These are phyloP conservation scores for Plebejus anna DNA, from an alignment of 2,888 invertebrate genomes.

Conservation along the genomic window DNA sequence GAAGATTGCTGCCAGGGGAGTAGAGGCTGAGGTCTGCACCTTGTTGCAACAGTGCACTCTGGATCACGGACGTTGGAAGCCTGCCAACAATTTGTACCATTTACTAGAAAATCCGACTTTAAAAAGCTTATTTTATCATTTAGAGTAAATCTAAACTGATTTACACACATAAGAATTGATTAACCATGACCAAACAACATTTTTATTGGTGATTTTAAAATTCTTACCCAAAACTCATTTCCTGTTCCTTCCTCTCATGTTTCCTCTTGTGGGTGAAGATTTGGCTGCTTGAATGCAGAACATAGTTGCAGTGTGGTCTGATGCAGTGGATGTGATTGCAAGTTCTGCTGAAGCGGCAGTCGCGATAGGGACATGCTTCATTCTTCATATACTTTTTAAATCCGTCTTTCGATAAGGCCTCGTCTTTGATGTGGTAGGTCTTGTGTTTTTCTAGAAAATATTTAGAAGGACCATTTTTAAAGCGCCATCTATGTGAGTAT, in stretches of 20 bases:
- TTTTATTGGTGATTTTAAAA: slow-evolving; percentile 40
- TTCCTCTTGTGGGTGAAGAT: slow-evolving; percentile 98
- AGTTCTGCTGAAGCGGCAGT: slow-evolving; percentile 95
- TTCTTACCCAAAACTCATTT: slow-evolving; percentile 90
- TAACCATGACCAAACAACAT: too few species aligned
- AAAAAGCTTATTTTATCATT: slow-evolving; percentile 40
- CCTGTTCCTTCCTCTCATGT: slow-evolving; percentile 96
- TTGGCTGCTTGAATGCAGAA: slow-evolving; percentile 97
- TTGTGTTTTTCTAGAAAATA: slow-evolving; percentile 96
- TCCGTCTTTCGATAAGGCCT: slow-evolving; percentile 95
- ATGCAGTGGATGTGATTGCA: slow-evolving; percentile 99
- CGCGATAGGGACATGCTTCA: slow-evolving; percentile 94
- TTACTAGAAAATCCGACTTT: not conserved
- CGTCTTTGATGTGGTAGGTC: slow-evolving; percentile 98
- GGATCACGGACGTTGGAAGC: slow-evolving; percentile 69
- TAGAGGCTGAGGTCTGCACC: slow-evolving; percentile 72
- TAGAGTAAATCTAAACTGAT: not conserved
- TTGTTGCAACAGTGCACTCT: slow-evolving; percentile 71
- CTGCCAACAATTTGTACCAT: slow-evolving; percentile 45
- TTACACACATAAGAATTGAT: not conserved
- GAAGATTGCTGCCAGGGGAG: slow-evolving; percentile 65
- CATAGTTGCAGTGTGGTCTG: slow-evolving; percentile 95
- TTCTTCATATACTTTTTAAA: slow-evolving; percentile 99
- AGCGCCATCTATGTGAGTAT: not conserved
- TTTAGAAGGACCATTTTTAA: not conserved